Evolutionary conservation across 2,113 vertebrate genomes (phyloP), one percentile per base, ranked within the genome.

Genomic region (Actenoides lindsayi): DNA sequence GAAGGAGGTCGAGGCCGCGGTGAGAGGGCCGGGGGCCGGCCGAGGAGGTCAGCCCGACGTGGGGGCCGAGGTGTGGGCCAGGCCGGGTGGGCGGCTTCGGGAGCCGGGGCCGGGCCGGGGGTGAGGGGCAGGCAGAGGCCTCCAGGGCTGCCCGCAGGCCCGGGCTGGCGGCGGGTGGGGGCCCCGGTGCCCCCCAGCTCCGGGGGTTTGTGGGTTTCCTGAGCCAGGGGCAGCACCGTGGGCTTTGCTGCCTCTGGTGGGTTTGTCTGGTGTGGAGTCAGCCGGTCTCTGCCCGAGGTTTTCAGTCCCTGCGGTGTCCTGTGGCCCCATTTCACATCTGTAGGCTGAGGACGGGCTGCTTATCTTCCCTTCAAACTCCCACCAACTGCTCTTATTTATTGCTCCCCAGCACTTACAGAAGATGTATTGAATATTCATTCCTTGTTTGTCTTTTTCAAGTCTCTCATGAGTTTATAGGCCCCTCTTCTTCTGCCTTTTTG

Each of bases 261-360:
- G 11, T 73, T 54, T 24, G 28, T 12, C 53, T 25, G 1, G 9
- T 2, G 21, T 1, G 30, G 24, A 23, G 5, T 53, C 11, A 13
- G 14, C 17, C 4, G 3, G 2, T 9, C 62, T 44, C 6, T 12
- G 2, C 2, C 13, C 3, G 0, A 13, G 25, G 50, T 31, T 78
- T 20, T 31, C 28, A 2, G 42, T 10, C 2, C n/a, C 44, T 1
- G 2, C 5, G 0, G 14, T 4, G 13, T 20, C 31, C 44, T 1
- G 5, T 9, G 19, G 17, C 42, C 24, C 44, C n/a, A 28, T 31
- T 10, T 11, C 19, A 0, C 13, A 2, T 7, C 16, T 5, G 11
- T 8, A 4, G 79, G 15, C 39, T 5, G 21, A 27, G 67, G 44
- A 59, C 0, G 5, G 50, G 59, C 54, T 23, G 1, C 42, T 6